phyloP scores from a whole-genome alignment of 2,113 vertebrate species.

The Apaloderma vittatum region DNA sequence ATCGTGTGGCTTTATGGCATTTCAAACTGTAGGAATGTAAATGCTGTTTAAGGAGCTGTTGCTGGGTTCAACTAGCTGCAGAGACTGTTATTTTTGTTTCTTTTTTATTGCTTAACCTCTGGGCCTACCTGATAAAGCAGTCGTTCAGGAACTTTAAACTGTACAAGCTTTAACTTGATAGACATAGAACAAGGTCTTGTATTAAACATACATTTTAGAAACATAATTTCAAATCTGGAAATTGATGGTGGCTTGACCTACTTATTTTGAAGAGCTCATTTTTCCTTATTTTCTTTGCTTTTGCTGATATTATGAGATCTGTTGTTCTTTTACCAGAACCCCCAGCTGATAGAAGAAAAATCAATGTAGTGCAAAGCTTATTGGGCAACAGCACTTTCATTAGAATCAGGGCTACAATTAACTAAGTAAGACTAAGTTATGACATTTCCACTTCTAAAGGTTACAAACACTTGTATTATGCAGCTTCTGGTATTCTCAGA shows the following conservation, averaged over 20 bases:
- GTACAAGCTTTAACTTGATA: constrained; percentile 36
- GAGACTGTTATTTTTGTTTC: constrained; percentile 78
- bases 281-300: constrained; percentile 42
- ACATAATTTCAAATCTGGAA: constrained; percentile 75
- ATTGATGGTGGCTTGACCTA: constrained; percentile 67
- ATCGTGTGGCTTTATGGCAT: constrained; percentile 70
- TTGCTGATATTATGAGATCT: constrained; percentile 44
- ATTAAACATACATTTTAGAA: constrained; percentile 70
- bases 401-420: not conserved
- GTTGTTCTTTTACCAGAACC: constrained; percentile 59
- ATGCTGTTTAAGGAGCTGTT: constrained; percentile 65
- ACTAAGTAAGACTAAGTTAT: not conserved
- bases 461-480: not conserved
- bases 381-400: not conserved
- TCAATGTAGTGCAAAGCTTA: not conserved
- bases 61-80: constrained; percentile 64
- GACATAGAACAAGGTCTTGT: constrained; percentile 24
- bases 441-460: not conserved
- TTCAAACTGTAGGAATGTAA: constrained; percentile 51
- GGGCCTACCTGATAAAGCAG: constrained; percentile 63
- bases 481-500: not conserved
- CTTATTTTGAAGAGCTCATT: constrained; percentile 58
- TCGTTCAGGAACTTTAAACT: constrained; percentile 45
- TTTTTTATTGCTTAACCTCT: constrained; percentile 77
- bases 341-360: constrained; percentile 25